phyloP scores from a whole-genome alignment of 1,140 invertebrate species.

The Dermatophagoides farinae region DNA sequence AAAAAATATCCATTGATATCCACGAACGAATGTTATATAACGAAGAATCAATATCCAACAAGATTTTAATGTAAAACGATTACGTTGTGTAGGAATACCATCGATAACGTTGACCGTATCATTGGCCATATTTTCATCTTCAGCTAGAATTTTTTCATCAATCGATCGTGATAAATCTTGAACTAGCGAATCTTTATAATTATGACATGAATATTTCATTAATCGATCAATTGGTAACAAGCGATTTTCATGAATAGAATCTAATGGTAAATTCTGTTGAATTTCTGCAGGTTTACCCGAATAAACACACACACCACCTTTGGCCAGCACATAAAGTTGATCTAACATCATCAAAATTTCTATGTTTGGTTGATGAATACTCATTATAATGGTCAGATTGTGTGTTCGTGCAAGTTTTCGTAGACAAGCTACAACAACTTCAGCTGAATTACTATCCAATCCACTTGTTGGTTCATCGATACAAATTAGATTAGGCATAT shows the following conservation, averaged over 20 bases:
- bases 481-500: background rate
- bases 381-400: background rate
- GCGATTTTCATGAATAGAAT: background rate
- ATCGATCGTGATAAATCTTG: background rate
- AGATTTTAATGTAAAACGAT: background rate
- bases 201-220: background rate
- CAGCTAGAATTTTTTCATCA: background rate
- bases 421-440: background rate
- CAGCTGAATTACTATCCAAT: conserved; percentile 30
- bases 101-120: background rate
- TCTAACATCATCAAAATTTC: conserved; percentile 4
- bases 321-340: conserved; percentile 4
- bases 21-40: background rate
- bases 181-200: background rate
- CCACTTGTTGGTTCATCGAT: conserved; percentile 27
- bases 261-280: background rate
- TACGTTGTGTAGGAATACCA: background rate
- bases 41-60: background rate
- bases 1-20: background rate
- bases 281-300: background rate
- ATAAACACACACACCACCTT: conserved; percentile 1
- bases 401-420: background rate
- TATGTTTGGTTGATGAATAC: conserved; percentile 5
- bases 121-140: background rate
- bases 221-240: background rate